Conservation (phyloP, 2,797 vertebrate species). For the Novumbra hubbsi region DNA sequence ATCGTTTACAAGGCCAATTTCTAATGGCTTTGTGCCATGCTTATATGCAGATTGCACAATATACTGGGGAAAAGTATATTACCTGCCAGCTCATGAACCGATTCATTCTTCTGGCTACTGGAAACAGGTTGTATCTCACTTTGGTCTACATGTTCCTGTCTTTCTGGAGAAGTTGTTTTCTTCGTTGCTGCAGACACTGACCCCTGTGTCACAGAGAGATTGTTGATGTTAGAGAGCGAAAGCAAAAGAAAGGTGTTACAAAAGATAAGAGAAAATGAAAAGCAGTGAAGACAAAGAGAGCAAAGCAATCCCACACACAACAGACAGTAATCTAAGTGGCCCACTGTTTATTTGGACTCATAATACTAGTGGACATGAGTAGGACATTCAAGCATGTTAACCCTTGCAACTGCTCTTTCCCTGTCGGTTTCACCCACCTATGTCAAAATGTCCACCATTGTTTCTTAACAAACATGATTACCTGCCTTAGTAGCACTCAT, state of each 20-base stretch:
- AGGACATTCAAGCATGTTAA: too few relatives aligned
- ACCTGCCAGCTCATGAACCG: constrained; percentile 10
- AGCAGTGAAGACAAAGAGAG: not conserved
- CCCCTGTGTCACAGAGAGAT: constrained; percentile 37
- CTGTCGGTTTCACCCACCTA: too few relatives aligned
- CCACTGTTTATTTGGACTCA: too few relatives aligned
- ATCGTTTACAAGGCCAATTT: too few relatives aligned
- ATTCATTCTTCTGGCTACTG: constrained; percentile 15
- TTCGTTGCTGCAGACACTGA: constrained; percentile 27
- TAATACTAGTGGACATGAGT: too few relatives aligned
- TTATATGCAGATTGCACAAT: too few relatives aligned
- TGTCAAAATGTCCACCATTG: too few relatives aligned
- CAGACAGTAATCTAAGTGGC: not conserved
- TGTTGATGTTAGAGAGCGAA: not conserved
- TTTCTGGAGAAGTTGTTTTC: constrained; percentile 33
- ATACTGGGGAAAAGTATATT: not conserved
- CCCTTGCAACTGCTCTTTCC: too few relatives aligned
- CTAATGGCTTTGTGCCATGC: too few relatives aligned
- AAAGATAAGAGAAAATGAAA: not conserved
- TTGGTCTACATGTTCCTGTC: constrained; percentile 26
- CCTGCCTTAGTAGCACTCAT: too few relatives aligned
- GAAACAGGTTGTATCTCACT: constrained; percentile 31
- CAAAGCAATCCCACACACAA: not conserved
- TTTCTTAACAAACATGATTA: too few relatives aligned
- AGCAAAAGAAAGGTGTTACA: not conserved